A percentile compares a stretch with the other conserved stretches of the same genome.
Evolutionary conservation across 2,888 invertebrate species (phyloP).

Genomic region (Torymus aiolomorphi): DNA sequence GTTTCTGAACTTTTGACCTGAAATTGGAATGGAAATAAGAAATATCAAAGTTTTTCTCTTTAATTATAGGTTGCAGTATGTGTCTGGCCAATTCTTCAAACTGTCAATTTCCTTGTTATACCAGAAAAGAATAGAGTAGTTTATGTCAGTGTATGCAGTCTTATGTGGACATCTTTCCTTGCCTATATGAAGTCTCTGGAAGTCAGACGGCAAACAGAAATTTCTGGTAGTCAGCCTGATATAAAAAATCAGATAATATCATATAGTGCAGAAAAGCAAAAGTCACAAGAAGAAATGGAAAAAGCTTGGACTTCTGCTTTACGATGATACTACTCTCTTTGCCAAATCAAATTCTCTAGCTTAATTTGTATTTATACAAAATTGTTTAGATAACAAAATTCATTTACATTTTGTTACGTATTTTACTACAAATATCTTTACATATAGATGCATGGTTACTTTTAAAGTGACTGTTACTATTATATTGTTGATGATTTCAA

Average conservation of each 20-base stretch:
- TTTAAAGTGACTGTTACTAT: conserved; percentile 10
- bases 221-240: conserved; percentile 14
- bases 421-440: conserved; percentile 18
- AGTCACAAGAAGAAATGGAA: conserved; percentile 29
- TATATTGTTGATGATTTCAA: conserved; percentile 27
- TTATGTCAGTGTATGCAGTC: conserved; percentile 84
- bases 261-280: conserved; percentile 10
- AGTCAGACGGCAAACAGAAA: conserved; percentile 59
- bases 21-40: not conserved
- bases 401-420: conserved; percentile 51
- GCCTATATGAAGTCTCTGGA: conserved; percentile 86
- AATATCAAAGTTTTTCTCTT: conserved; percentile 34
- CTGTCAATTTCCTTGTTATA: conserved; percentile 83
- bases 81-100: conserved; percentile 85
- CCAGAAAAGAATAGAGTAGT: conserved; percentile 85
- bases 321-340: conserved; percentile 37
- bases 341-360: conserved; percentile 33
- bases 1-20: too few relatives aligned
- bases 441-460: conserved; percentile 10
- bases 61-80: conserved; percentile 80
- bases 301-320: conserved; percentile 37
- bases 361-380: conserved; percentile 52
- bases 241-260: conserved; percentile 20
- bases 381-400: conserved; percentile 49
- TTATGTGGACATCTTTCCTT: conserved; percentile 86